These are phyloP conservation scores for Xiphophorus maculatus DNA, from an alignment of 2,113 vertebrate species.

Conservation along the genomic window DNA sequence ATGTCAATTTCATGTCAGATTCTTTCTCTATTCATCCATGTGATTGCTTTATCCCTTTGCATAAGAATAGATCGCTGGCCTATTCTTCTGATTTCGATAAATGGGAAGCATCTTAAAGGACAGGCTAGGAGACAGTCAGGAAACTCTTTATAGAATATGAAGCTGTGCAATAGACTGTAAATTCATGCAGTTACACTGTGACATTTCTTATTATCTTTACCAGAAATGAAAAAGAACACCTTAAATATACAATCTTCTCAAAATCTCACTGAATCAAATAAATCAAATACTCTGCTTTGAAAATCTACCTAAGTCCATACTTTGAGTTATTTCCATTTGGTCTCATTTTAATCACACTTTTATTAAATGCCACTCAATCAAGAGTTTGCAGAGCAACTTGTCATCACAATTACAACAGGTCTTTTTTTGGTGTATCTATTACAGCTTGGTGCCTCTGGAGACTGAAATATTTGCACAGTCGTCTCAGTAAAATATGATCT, in stretches of 20 bases:
- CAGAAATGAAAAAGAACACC: background rate
- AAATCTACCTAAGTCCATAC: background rate
- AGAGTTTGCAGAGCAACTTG: background rate
- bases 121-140: constrained; percentile 7
- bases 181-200: constrained; percentile 7
- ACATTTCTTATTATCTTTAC: background rate
- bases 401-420: background rate
- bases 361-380: no score
- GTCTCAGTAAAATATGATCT: background rate
- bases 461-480: no score
- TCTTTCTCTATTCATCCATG: constrained; percentile 64
- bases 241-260: background rate
- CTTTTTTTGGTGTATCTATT: background rate
- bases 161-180: constrained; percentile 10
- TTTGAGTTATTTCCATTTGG: background rate
- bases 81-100: constrained; percentile 36
- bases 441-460: background rate
- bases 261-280: background rate
- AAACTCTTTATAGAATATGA: constrained; percentile 14
- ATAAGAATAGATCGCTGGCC: constrained; percentile 52
- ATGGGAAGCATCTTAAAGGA: constrained; percentile 48
- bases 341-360: background rate
- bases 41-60: constrained; percentile 71
- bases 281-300: background rate
- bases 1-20: constrained; percentile 74